Percentiles rank a stretch among this genome's conserved stretches.
These are phyloP conservation scores for Hormiphora californensis DNA, from an alignment of 37 sponge, comb jelly and placozoan genomes.

Conservation along the genomic window DNA sequence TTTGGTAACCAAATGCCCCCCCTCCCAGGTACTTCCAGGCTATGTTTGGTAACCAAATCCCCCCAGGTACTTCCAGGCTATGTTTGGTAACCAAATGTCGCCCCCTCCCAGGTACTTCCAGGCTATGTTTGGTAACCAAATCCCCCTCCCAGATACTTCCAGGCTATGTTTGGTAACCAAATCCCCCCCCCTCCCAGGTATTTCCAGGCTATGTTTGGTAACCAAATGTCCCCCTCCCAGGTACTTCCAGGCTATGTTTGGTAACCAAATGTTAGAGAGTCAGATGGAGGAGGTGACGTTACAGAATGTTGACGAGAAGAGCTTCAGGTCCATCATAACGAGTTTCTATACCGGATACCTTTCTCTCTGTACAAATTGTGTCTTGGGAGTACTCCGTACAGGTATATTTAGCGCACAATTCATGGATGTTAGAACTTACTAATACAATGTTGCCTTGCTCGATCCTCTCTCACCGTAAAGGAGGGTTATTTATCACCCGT, in stretches of 20 bases:
- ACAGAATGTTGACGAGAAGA: slow-evolving; percentile 22
- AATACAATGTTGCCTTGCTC: too few species aligned
- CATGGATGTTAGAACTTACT: too few species aligned
- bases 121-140: too few species aligned
- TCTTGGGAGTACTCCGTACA: slow-evolving; percentile 3
- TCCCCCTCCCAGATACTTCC: too few species aligned
- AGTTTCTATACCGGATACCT: slow-evolving; percentile 51
- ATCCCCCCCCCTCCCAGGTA: neutral
- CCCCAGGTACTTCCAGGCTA: slow-evolving; percentile 45
- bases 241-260: slow-evolving; percentile 43
- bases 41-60: too few species aligned
- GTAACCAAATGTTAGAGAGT: neutral
- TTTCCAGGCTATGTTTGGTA: slow-evolving; percentile 40
- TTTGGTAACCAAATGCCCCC: too few species aligned
- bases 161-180: too few species aligned
- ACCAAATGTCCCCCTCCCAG: neutral
- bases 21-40: too few species aligned
- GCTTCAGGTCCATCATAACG: slow-evolving; percentile 15
- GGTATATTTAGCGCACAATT: too few species aligned
- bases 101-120: too few species aligned
- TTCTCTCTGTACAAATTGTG: slow-evolving; percentile 36
- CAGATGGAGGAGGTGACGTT: neutral
- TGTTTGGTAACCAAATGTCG: slow-evolving; percentile 18
- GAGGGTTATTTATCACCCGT: too few species aligned
- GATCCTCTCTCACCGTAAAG: too few species aligned